Base-by-base conservation (phyloP, 2,797 vertebrate genomes). In the Eptatretus atami region DNA sequence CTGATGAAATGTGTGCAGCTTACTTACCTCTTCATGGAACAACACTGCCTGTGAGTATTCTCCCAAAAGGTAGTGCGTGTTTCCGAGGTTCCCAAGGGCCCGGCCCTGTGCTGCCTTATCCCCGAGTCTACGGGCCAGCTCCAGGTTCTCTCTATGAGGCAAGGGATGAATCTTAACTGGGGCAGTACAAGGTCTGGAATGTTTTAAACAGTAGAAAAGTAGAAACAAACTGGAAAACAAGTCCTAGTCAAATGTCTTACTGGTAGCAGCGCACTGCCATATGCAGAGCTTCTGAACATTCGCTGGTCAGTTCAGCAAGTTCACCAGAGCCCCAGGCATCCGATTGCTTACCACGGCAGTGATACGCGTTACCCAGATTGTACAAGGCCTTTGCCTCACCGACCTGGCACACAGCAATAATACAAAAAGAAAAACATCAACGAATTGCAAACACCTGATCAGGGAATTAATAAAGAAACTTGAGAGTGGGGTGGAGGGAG, bases 301-400 rank as follows among this genome's bases (percentile, higher is more conserved):
- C 83, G 4, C 76, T 71, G 0, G 81, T 77, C 64, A 93, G 76
- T 68, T 74, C 82, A 52, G 82, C 86, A 0, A 83, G 85, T 65
- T 93, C 88, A 67, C 84, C 84, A 1, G 76, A 72, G 6, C 74
- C 67, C 53, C 71, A 80, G 85, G 87, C 96, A 3, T 83, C 76
- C 64, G 84, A 78, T 70, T 93, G 86, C 73, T 96, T 98, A 3
- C 86, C 92, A 69, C 90, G 86, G 6, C 87, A 87, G 1, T 98
- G 90, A 70, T 81, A 90, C 69, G 95, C 82, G 1, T 96, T 98
- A 12, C 88, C 92, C 1, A 90, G 79, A 68, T 98, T 98, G 69
- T 98, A 98, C 53, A 94, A 75, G 0, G 92, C 90, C 69, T 90
- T 75, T 6, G 92, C 90, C 72, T 96, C 88, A 13, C 87, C 86